Evolutionary conservation across 2,888 invertebrate species (phyloP).

Genomic region (Digitonthophagus gazella): DNA sequence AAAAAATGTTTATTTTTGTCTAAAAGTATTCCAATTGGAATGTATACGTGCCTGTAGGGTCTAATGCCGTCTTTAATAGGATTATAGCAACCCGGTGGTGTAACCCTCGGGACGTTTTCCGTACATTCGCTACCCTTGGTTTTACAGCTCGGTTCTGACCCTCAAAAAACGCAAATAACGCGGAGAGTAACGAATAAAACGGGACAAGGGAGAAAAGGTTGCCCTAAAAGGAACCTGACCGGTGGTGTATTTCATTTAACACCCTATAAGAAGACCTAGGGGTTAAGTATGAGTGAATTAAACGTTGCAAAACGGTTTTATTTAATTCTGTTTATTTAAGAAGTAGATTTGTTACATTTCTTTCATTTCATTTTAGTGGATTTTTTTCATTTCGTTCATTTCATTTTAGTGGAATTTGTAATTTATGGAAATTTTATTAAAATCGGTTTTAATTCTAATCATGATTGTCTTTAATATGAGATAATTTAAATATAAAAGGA

Average conservation of each 20-base stretch:
- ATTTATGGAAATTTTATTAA: no score
- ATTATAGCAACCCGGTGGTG: background rate
- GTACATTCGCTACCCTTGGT: background rate
- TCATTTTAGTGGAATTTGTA: no score
- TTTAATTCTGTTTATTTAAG: background rate
- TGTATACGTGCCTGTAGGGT: background rate
- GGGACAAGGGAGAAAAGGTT: background rate
- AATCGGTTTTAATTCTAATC: no score
- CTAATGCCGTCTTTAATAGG: background rate
- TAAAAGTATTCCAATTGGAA: background rate
- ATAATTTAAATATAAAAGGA: no score
- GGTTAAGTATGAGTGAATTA: background rate
- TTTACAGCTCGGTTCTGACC: background rate
- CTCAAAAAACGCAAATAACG: background rate
- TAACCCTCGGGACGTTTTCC: background rate
- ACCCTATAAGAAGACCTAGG: background rate
- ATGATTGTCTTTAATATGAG: no score
- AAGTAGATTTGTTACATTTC: no score
- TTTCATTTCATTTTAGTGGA: no score
- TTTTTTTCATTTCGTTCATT: no score
- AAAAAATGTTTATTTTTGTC: background rate
- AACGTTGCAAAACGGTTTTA: background rate
- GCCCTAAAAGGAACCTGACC: background rate
- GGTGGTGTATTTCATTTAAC: background rate
- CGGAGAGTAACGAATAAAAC: background rate